Conservation (phyloP, 1,140 invertebrate genomes). For the Nymphalis io region DNA sequence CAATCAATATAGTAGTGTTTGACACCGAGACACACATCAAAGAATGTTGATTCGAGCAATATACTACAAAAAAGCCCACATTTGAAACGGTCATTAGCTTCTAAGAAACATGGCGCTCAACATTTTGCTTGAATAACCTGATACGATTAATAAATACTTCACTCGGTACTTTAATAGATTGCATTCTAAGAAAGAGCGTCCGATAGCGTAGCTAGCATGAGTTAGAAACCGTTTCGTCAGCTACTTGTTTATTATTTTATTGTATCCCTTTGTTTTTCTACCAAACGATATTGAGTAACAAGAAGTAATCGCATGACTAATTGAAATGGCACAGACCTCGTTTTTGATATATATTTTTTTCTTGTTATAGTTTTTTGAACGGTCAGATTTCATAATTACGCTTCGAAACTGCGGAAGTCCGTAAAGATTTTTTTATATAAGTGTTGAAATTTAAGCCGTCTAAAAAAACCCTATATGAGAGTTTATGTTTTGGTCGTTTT, state of each 20-base stretch:
- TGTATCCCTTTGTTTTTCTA: conserved; percentile 52
- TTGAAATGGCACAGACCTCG: conserved; percentile 30
- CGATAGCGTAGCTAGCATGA: conserved; percentile 54
- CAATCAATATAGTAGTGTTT: background rate
- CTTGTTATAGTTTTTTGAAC: conserved; percentile 5
- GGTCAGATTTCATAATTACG: conserved; percentile 25
- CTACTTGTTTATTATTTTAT: conserved; percentile 49
- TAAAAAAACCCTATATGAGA: conserved; percentile 26
- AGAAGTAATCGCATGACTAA: conserved; percentile 64
- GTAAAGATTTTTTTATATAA: conserved; percentile 26
- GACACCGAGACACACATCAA: background rate
- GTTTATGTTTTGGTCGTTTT: conserved; percentile 5
- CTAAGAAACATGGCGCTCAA: conserved; percentile 43
- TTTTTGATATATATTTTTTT: conserved; percentile 21
- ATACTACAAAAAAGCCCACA: background rate
- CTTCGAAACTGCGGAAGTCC: conserved; percentile 15
- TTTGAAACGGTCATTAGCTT: conserved; percentile 24
- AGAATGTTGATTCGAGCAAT: conserved; percentile 1
- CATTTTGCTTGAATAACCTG: conserved; percentile 64
- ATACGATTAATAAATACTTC: conserved; percentile 73
- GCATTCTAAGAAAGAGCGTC: conserved; percentile 67
- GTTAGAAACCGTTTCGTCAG: conserved; percentile 49
- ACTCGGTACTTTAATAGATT: conserved; percentile 54
- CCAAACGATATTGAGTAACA: conserved; percentile 57
- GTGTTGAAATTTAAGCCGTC: conserved; percentile 19